Percentiles rank a stretch among this genome's conserved stretches.
Conservation (phyloP, 2,113 vertebrate species). For the Choloepus hoffmanni region DNA sequence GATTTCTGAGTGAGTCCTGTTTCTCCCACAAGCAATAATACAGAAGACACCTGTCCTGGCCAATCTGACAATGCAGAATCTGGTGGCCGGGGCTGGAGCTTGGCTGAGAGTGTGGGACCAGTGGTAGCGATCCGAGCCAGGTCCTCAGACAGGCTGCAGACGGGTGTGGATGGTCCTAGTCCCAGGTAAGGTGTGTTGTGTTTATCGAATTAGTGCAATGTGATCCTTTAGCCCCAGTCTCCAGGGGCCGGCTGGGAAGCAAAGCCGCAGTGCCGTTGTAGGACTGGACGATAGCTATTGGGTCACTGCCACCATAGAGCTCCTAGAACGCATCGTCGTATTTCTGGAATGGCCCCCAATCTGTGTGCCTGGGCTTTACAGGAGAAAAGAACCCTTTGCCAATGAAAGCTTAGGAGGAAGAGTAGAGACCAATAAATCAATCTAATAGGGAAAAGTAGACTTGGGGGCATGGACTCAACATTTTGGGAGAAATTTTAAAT, state of each 20-base stretch:
- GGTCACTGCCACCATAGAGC: background rate
- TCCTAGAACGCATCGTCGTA: background rate
- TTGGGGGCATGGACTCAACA: background rate
- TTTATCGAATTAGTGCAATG: background rate
- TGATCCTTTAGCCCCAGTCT: background rate
- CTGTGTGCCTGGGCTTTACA: background rate
- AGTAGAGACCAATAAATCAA: background rate
- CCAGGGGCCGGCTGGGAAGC: background rate
- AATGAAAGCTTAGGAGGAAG: background rate
- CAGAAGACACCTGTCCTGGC: background rate
- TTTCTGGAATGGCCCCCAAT: background rate
- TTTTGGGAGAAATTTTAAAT: slow-evolving; percentile 27
- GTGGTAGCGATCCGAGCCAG: background rate
- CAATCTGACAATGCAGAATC: background rate
- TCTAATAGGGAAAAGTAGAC: background rate
- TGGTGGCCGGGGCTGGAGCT: background rate
- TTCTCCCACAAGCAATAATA: background rate
- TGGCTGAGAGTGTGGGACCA: background rate
- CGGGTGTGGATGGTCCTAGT: too few species aligned
- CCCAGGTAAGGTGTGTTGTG: background rate
- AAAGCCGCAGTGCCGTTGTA: too few species aligned
- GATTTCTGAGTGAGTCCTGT: background rate
- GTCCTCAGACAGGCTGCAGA: too few species aligned
- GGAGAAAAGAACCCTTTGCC: background rate
- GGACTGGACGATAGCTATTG: background rate